Percentiles rank a stretch among this genome's conserved stretches.
These are phyloP conservation scores for Apis dorsata DNA, from an alignment of 1,140 invertebrate species.

Conservation along the genomic window DNA sequence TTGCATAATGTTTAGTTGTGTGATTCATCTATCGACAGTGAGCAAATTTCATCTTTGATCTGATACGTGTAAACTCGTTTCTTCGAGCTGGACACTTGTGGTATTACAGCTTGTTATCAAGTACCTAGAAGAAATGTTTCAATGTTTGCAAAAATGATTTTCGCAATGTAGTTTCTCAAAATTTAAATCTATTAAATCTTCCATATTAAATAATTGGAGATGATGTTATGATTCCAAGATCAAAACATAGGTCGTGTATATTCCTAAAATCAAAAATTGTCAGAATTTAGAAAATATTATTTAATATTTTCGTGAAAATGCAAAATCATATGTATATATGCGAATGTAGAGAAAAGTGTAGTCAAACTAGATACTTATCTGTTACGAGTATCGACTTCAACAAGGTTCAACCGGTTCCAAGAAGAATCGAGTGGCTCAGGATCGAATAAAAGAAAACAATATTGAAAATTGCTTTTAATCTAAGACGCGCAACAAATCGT, in stretches of 20 bases:
- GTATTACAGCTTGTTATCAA: no score
- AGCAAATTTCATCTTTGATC: constrained; percentile 2
- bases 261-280: no score
- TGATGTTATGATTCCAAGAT: no score
- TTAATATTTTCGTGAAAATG: background rate
- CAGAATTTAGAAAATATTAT: no score
- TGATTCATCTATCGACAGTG: background rate
- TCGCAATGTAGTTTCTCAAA: no score
- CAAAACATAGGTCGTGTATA: no score
- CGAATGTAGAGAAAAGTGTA: background rate
- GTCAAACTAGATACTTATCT: background rate
- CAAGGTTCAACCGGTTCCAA: constrained; percentile 10
- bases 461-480: constrained; percentile 18
- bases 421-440: background rate
- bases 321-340: background rate
- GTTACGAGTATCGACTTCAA: background rate
- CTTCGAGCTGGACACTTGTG: no score
- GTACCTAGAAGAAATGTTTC: no score
- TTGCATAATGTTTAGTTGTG: constrained; percentile 5
- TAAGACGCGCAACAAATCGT: constrained; percentile 31
- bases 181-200: no score
- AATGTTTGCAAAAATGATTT: no score
- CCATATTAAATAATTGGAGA: no score
- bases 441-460: constrained; percentile 31
- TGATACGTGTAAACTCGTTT: background rate